These are phyloP conservation scores for Eudasyphora cyanicolor DNA, from an alignment of 2,888 invertebrate species.

Conservation along the genomic window DNA sequence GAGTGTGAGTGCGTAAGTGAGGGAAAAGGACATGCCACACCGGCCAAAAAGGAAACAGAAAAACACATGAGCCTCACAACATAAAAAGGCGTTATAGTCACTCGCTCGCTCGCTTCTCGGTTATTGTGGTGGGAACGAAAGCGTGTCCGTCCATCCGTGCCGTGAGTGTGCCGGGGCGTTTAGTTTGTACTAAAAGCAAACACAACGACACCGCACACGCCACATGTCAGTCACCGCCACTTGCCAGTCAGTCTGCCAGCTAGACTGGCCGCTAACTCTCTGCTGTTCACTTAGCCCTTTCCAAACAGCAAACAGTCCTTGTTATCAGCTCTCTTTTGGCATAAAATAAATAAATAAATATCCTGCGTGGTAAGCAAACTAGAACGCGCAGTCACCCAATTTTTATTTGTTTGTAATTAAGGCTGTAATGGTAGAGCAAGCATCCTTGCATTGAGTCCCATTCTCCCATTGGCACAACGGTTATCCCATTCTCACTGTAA, in stretches of 20 bases:
- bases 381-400: neutral
- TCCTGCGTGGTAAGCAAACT: neutral
- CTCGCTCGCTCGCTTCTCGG: slow-evolving; percentile 3
- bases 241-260: slow-evolving; percentile 65
- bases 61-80: slow-evolving; percentile 50
- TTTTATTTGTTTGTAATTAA: slow-evolving; percentile 78
- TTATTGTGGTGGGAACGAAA: slow-evolving; percentile 12
- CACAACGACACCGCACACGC: slow-evolving; percentile 16
- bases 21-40: slow-evolving; percentile 7
- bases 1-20: neutral
- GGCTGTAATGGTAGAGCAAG: slow-evolving; percentile 70
- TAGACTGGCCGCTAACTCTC: slow-evolving; percentile 64
- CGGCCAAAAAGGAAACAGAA: slow-evolving; percentile 51
- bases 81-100: slow-evolving; percentile 58
- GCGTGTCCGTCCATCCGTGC: slow-evolving; percentile 41
- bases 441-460: slow-evolving; percentile 33
- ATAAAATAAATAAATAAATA: neutral
- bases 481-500: neutral
- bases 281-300: slow-evolving; percentile 47
- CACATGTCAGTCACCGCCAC: slow-evolving; percentile 67
- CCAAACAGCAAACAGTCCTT: neutral
- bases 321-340: slow-evolving; percentile 9
- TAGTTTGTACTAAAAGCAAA: slow-evolving; percentile 57
- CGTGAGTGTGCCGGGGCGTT: slow-evolving; percentile 55
- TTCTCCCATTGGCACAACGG: too few species aligned